A percentile compares a stretch with the other conserved stretches of the same genome.
phyloP scores from a whole-genome alignment of 2,888 invertebrate species.

The Epinotia ramella region DNA sequence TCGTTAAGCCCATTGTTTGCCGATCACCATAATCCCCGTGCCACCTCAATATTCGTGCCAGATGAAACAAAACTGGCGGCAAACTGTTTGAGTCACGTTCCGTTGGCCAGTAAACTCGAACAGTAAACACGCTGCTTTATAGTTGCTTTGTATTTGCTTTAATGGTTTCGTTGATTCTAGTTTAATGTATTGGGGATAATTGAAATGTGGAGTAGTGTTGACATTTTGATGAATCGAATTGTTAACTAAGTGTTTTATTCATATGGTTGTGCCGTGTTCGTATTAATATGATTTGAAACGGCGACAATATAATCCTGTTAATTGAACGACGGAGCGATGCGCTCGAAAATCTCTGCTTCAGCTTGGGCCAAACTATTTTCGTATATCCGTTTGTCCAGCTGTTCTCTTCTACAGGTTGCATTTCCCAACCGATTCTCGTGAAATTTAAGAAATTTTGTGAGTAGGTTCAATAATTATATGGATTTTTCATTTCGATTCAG shows the following conservation, averaged over 20 bases:
- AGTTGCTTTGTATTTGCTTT: background rate
- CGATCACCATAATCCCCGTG: constrained; percentile 20
- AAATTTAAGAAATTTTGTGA: no score
- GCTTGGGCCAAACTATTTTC: no score
- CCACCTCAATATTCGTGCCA: constrained; percentile 27
- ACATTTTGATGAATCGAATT: background rate
- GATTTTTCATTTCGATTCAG: no score
- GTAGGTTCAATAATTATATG: no score
- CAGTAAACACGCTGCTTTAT: constrained; percentile 13
- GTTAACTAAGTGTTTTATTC: background rate
- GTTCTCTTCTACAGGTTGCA: no score
- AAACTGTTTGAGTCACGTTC: constrained; percentile 24
- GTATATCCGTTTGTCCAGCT: no score
- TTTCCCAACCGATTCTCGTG: no score
- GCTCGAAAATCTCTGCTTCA: no score
- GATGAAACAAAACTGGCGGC: constrained; percentile 24
- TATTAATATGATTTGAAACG: background rate
- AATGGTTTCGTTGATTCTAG: constrained; percentile 10
- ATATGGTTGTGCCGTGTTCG: background rate
- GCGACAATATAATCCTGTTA: no score
- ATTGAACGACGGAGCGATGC: no score
- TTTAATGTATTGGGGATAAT: background rate
- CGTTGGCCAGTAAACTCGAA: constrained; percentile 2
- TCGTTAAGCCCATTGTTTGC: constrained; percentile 15
- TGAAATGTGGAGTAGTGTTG: background rate